Evolutionary conservation across 1,140 invertebrate genomes (phyloP), one percentile per base, ranked within the genome.

Genomic region (Zaprionus capensis): DNA sequence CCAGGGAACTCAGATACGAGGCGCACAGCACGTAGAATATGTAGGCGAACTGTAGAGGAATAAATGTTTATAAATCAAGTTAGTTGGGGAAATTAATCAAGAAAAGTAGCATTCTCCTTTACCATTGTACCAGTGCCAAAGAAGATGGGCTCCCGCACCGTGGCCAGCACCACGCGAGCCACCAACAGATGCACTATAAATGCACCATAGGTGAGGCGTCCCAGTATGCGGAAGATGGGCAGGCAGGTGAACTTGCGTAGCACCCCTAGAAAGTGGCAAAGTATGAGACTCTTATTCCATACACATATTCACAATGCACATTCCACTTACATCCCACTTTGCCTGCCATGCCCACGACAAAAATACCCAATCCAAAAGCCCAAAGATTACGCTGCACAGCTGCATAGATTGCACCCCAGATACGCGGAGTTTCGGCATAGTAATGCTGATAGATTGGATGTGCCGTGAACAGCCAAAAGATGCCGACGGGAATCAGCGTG

Each of bases 371-470:
- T 4, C 90, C 88, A 7, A 92, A 82, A 9, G 57, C 90, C 91
- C 91, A 92, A 1, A 82, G 55, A 73, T 91, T 92, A 1, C 91
- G 73, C 53, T 92, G 90, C 4, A 92, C 49, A 1, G 78, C 82
- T 15, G 91, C 90, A 78, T 92, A 92, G 17, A 92, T 57, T 36
- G 86, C 88, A 12, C 80, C 79, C 91, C 91, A 92, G 34, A 92
- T 55, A 9, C 66, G 62, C 5, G 84, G 73, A 11, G 77, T 75
- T 17, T 80, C 72, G 17, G 81, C 58, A 38, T 83, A 85, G 20
- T 92, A 88, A 44, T 92, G 82, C 78, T 92, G 91, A 61, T 81
- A 91, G 24, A 92, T 87, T 6, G 92, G 81, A 62, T 92, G 92
- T 0, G 87, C 91, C 14, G 83, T 80, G 15, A 91, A 88, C 15